Evolutionary conservation across 2,797 vertebrate species (phyloP).

Genomic region (Paedocypris micromegethes): DNA sequence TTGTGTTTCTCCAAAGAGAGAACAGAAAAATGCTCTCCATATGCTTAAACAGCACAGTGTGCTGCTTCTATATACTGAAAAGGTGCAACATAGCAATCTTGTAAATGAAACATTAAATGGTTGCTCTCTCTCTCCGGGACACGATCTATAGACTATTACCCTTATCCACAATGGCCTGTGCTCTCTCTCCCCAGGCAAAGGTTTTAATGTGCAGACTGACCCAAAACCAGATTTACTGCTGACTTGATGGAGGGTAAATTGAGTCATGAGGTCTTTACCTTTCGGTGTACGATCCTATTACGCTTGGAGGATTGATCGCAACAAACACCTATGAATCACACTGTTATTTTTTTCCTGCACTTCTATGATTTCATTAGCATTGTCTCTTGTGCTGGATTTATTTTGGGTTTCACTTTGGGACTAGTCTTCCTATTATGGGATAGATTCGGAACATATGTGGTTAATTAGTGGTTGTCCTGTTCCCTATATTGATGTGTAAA

Average conservation of each 20-base stretch:
- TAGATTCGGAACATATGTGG: no score
- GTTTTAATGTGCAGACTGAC: slow-evolving; percentile 16
- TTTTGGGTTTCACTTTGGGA: slow-evolving; percentile 1
- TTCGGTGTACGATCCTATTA: slow-evolving; percentile 18
- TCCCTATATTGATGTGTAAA: no score
- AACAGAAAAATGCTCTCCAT: no score
- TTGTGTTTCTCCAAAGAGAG: not conserved
- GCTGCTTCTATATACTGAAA: no score
- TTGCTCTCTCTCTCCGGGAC: not conserved
- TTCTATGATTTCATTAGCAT: slow-evolving; percentile 27
- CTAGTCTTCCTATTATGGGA: no score
- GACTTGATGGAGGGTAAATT: slow-evolving; percentile 22
- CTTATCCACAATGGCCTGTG: not conserved
- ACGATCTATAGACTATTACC: not conserved
- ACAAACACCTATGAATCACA: slow-evolving; percentile 16
- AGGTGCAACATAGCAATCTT: no score
- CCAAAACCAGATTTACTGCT: slow-evolving; percentile 37
- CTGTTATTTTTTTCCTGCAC: slow-evolving; percentile 9
- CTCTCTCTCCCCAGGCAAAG: slow-evolving; percentile 2
- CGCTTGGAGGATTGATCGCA: slow-evolving; percentile 29
- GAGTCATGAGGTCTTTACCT: slow-evolving; percentile 9
- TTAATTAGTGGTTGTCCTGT: no score
- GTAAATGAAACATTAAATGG: no score
- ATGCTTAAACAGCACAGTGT: no score
- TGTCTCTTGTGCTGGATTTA: not conserved